Conservation (phyloP, 2,888 invertebrate species). For the Mythimna impura region DNA sequence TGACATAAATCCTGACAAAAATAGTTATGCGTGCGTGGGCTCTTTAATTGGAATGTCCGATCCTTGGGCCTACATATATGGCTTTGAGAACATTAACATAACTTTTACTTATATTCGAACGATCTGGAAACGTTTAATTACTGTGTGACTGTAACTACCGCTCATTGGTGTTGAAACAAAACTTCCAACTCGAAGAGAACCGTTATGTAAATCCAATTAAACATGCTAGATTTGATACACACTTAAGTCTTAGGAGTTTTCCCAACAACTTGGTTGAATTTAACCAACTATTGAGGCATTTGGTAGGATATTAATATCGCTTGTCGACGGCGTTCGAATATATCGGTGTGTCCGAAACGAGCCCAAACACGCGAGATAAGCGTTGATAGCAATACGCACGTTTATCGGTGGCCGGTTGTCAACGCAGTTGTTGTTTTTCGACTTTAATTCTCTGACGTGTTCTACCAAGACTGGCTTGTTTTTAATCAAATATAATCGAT, state of each 20-base stretch:
- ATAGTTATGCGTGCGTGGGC: constrained; percentile 25
- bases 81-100: constrained; percentile 43
- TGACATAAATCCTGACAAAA: constrained; percentile 29
- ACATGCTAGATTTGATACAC: not conserved
- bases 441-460: constrained; percentile 37
- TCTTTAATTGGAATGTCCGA: constrained; percentile 33
- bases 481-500: constrained; percentile 17
- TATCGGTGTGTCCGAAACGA: constrained; percentile 16
- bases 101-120: constrained; percentile 46
- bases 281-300: not conserved
- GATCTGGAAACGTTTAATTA: constrained; percentile 22
- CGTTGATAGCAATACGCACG: constrained; percentile 21
- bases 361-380: constrained; percentile 49
- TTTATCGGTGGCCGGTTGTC: constrained; percentile 20
- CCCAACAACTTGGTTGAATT: not conserved
- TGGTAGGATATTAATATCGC: not conserved
- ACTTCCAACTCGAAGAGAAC: not conserved
- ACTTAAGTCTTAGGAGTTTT: not conserved
- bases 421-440: constrained; percentile 13
- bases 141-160: not conserved
- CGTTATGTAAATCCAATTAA: not conserved
- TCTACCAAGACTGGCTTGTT: constrained; percentile 2
- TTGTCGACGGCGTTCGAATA: constrained; percentile 1
- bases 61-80: constrained; percentile 22
- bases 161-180: not conserved